These are phyloP conservation scores for Metopolophium dirhodum DNA, from an alignment of 1,140 invertebrate genomes.

Conservation along the genomic window DNA sequence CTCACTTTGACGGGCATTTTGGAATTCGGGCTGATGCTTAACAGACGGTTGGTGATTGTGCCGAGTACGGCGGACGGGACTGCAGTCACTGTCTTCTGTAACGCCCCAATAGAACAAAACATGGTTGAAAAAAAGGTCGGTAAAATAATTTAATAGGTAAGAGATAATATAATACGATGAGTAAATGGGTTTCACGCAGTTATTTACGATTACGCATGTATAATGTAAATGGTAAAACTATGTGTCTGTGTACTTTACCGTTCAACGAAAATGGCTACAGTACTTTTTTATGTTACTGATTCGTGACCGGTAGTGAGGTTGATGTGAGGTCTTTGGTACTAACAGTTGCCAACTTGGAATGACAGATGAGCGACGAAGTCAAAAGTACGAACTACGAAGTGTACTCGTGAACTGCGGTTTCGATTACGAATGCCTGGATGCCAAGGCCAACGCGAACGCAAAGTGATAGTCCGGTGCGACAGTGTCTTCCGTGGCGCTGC, in stretches of 20 bases:
- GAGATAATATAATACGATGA: not conserved
- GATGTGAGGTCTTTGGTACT: too few relatives aligned
- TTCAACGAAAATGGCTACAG: not conserved
- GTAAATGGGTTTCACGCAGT: not conserved
- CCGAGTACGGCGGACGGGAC: not conserved
- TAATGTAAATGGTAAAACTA: too few relatives aligned
- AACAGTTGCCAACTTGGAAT: too few relatives aligned
- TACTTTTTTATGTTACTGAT: not conserved
- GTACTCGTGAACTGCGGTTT: too few relatives aligned
- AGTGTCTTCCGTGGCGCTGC: too few relatives aligned
- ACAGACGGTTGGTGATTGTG: not conserved
- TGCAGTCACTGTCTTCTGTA: constrained; percentile 26
- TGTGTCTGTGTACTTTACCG: not conserved
- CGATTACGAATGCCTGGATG: too few relatives aligned
- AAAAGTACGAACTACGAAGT: not conserved
- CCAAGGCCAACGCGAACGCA: too few relatives aligned
- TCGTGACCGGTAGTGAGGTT: not conserved
- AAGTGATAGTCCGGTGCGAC: too few relatives aligned
- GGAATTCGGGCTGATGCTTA: not conserved
- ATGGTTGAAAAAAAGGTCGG: not conserved
- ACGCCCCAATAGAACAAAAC: not conserved
- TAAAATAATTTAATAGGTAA: not conserved
- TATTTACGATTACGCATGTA: not conserved
- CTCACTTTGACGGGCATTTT: constrained; percentile 46
- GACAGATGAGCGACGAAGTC: not conserved